Conservation (phyloP, 2,113 vertebrate species). For the Polyodon spathula region DNA sequence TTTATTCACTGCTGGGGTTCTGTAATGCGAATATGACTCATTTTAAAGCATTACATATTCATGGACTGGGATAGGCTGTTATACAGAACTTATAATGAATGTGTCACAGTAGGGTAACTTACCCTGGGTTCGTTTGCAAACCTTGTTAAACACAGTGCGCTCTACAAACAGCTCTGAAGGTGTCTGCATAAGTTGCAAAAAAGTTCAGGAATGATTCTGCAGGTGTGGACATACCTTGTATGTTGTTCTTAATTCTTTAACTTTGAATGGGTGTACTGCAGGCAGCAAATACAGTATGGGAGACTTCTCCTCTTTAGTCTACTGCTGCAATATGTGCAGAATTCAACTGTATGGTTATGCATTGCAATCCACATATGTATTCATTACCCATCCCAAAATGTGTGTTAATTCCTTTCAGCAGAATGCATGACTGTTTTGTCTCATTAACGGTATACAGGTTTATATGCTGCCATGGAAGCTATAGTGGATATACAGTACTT, state of each 20-base stretch:
- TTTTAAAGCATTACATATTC: slow-evolving; percentile 97
- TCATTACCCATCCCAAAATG: too few species aligned
- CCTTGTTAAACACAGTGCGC: slow-evolving; percentile 72
- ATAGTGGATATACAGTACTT: too few species aligned
- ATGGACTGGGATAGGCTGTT: slow-evolving; percentile 90
- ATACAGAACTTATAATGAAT: slow-evolving; percentile 96
- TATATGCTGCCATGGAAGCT: too few species aligned
- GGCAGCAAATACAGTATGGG: too few species aligned
- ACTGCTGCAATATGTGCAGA: too few species aligned
- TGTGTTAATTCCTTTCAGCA: too few species aligned
- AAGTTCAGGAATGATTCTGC: not conserved
- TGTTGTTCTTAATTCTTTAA: not conserved
- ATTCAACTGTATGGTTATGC: too few species aligned
- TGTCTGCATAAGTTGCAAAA: slow-evolving; percentile 25
- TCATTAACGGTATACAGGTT: too few species aligned
- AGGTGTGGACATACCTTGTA: not conserved
- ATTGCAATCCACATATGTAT: too few species aligned
- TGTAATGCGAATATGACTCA: slow-evolving; percentile 93
- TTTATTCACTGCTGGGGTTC: slow-evolving; percentile 90
- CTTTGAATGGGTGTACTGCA: too few species aligned
- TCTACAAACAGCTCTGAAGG: slow-evolving; percentile 56
- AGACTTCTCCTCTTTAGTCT: too few species aligned
- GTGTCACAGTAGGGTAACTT: slow-evolving; percentile 85
- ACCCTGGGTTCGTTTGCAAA: slow-evolving; percentile 72
- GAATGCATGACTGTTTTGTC: too few species aligned